Conservation (phyloP, 2,888 invertebrate genomes). For the Phasia obesa region DNA sequence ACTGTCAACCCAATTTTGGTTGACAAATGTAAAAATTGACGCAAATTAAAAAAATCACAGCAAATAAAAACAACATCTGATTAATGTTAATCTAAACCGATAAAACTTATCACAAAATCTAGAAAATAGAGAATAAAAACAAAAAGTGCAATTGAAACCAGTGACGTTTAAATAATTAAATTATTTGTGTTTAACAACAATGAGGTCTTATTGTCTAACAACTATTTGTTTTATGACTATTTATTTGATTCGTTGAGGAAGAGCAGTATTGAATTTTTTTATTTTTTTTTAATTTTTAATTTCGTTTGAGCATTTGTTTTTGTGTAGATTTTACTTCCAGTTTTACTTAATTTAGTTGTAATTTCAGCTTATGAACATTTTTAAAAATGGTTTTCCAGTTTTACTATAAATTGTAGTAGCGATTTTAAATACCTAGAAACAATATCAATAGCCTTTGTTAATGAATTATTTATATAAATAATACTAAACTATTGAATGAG, state of each 20-base stretch:
- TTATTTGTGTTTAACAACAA: constrained; percentile 6
- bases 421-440: background rate
- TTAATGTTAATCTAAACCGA: background rate
- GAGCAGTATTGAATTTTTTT: background rate
- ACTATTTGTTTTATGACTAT: constrained; percentile 20
- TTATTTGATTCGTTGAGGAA: constrained; percentile 38
- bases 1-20: constrained; percentile 42
- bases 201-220: constrained; percentile 9
- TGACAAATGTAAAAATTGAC: constrained; percentile 38
- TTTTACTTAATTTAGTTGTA: background rate
- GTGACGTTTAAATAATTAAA: constrained; percentile 14
- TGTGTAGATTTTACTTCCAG: constrained; percentile 7
- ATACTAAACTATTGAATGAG: background rate
- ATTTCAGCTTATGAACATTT: background rate
- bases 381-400: background rate
- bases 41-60: constrained; percentile 20
- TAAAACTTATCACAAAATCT: constrained; percentile 23
- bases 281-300: background rate
- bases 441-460: background rate
- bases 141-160: constrained; percentile 30
- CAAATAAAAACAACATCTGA: constrained; percentile 21
- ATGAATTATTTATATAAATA: constrained; percentile 39
- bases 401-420: background rate
- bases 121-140: constrained; percentile 10
- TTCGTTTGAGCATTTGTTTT: background rate